Percentiles rank a stretch among this genome's conserved stretches.
Evolutionary conservation across 2,797 vertebrate species (phyloP).

Genomic region (Onychomys leucogaster): DNA sequence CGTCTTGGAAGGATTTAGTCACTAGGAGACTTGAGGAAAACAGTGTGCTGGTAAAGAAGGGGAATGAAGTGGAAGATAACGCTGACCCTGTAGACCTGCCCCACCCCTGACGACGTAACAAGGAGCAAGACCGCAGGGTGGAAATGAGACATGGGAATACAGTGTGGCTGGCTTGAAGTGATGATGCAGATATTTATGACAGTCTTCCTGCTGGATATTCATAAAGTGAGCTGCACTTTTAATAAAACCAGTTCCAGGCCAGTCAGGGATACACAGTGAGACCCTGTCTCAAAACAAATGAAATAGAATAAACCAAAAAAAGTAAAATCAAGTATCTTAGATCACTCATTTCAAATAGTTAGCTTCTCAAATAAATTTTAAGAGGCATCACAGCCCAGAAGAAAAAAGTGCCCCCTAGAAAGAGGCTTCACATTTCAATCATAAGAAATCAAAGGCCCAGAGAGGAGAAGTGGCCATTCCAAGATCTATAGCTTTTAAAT

Average conservation of each 20-base stretch:
- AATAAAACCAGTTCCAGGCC: background rate
- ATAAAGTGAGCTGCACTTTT: background rate
- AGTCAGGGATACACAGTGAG: background rate
- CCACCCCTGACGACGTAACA: background rate
- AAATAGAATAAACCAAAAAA: constrained; percentile 2
- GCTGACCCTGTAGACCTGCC: background rate
- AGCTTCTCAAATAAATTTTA: background rate
- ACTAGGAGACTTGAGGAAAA: background rate
- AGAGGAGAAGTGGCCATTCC: background rate
- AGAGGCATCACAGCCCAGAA: background rate
- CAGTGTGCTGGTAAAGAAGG: background rate
- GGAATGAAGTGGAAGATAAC: background rate
- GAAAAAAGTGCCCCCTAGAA: background rate
- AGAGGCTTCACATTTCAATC: background rate
- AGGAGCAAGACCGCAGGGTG: background rate
- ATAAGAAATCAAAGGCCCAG: background rate
- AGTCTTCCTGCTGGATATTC: background rate
- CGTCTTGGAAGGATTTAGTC: constrained; percentile 56
- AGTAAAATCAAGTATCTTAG: background rate
- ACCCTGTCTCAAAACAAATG: background rate
- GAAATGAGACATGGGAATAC: background rate
- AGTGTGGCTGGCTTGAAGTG: background rate
- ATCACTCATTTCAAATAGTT: background rate
- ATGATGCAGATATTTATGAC: background rate
- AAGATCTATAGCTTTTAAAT: background rate